Conservation (phyloP, 2,888 invertebrate genomes). For the Seira ritae region DNA sequence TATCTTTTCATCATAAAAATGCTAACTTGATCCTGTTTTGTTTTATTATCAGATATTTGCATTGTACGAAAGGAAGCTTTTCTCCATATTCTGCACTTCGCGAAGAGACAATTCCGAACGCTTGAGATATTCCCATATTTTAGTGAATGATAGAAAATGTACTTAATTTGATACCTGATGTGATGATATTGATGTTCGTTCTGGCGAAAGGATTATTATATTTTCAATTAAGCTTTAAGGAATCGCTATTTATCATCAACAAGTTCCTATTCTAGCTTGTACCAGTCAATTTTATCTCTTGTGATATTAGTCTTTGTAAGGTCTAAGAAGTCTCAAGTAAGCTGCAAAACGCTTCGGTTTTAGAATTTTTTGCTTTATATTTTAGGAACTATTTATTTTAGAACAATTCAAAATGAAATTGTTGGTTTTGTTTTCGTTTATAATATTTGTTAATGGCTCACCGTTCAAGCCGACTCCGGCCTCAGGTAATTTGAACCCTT, state of each 20-base stretch:
- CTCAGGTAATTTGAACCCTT: conserved; percentile 30
- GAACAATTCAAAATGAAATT: conserved; percentile 40
- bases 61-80: conserved; percentile 24
- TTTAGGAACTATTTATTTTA: no score
- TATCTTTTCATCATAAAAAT: no score
- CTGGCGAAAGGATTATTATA: conserved; percentile 37
- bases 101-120: not conserved
- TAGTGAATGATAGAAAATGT: not conserved
- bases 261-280: conserved; percentile 23
- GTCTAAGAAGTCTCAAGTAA: no score
- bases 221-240: not conserved
- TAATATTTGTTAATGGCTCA: conserved; percentile 21
- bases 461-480: conserved; percentile 21
- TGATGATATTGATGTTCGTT: conserved; percentile 1
- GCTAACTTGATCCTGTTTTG: no score
- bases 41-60: conserved; percentile 33
- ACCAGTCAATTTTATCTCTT: conserved; percentile 19
- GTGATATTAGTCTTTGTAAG: no score
- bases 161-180: not conserved
- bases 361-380: no score
- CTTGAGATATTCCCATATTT: not conserved
- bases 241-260: no score
- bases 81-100: conserved; percentile 38
- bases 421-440: conserved; percentile 14
- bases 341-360: no score